phyloP scores from a whole-genome alignment of 1,140 invertebrate genomes.

The Pantala flavescens region DNA sequence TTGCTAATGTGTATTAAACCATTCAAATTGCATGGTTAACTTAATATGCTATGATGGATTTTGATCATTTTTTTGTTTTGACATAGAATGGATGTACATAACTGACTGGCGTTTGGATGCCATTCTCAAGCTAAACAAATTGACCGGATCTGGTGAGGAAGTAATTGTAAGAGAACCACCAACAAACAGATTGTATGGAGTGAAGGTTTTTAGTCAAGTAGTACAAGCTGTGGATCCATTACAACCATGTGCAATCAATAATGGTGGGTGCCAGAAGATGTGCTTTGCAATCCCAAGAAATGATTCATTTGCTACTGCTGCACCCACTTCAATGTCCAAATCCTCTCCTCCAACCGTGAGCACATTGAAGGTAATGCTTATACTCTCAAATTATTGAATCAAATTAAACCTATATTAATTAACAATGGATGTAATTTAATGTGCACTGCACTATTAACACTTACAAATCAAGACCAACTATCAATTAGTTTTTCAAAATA shows the following conservation, averaged over 20 bases:
- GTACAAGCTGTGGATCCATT: conserved; percentile 59
- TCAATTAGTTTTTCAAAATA: too few relatives aligned
- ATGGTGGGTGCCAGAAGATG: conserved; percentile 87
- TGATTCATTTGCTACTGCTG: conserved; percentile 26
- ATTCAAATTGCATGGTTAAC: neutral
- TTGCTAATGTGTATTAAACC: too few relatives aligned
- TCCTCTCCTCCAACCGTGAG: neutral
- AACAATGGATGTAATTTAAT: too few relatives aligned
- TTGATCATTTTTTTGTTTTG: conserved; percentile 21
- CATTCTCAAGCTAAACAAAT: conserved; percentile 82
- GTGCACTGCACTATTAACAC: too few relatives aligned
- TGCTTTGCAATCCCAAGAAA: conserved; percentile 78
- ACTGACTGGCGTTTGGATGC: conserved; percentile 95
- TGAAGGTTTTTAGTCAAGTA: conserved; percentile 75
- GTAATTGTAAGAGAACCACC: conserved; percentile 78
- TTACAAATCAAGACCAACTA: too few relatives aligned
- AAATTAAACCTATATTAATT: neutral
- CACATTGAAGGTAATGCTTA: conserved; percentile 19
- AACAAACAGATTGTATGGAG: conserved; percentile 73
- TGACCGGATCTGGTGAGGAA: conserved; percentile 74
- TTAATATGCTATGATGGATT: neutral
- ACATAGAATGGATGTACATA: conserved; percentile 88
- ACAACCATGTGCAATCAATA: conserved; percentile 75
- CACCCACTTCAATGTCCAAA: neutral
- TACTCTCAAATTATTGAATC: neutral